Percentiles rank a stretch among this genome's conserved stretches.
Conservation (phyloP, 2,113 vertebrate species). For the Alethe castanea region DNA sequence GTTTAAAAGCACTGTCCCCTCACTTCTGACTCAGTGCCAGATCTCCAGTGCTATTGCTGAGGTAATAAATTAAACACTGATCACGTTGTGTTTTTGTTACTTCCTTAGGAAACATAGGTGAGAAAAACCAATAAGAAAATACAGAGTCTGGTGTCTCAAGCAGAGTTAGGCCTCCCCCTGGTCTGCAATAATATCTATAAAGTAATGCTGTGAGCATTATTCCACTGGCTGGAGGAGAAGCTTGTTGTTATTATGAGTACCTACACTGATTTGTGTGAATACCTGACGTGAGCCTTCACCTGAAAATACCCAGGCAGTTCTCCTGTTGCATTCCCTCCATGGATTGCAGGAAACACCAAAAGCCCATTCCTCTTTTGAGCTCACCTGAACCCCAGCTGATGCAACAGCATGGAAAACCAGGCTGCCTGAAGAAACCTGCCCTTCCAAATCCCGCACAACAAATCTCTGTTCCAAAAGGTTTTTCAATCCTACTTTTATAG, state of each 20-base stretch:
- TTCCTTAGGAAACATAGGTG: neutral
- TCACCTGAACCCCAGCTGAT: neutral
- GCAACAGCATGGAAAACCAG: neutral
- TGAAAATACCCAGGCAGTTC: neutral
- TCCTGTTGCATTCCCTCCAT: neutral
- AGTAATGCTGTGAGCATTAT: neutral
- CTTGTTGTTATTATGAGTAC: neutral
- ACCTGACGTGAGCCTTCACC: neutral
- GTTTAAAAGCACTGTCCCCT: constrained; percentile 35
- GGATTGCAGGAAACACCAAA: neutral
- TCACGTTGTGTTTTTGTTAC: neutral
- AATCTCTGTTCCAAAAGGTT: neutral
- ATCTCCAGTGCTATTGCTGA: constrained; percentile 16
- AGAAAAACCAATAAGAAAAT: neutral
- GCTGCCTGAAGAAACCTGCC: neutral
- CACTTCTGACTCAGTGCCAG: neutral
- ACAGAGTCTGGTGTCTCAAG: neutral
- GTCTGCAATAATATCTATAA: neutral
- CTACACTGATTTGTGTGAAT: neutral
- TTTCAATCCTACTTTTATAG: neutral
- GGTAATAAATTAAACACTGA: constrained; percentile 40
- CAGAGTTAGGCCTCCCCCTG: neutral
- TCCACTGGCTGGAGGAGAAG: neutral
- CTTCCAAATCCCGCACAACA: neutral
- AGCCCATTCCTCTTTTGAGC: neutral